Conservation (phyloP, 2,888 invertebrate genomes). For the Fragum sueziense region DNA sequence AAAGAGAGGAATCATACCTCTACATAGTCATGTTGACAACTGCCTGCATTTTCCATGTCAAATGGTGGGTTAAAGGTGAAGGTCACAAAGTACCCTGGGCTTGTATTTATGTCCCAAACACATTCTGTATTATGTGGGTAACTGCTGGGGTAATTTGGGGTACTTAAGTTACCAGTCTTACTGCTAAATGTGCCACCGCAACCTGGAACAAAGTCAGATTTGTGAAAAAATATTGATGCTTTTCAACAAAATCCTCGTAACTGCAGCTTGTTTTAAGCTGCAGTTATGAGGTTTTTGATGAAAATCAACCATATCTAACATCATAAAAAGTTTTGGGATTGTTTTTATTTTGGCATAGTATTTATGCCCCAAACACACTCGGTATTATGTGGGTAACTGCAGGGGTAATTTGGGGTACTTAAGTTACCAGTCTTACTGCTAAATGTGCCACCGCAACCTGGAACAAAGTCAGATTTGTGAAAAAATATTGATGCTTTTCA, state of each 20-base stretch:
- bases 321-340: too few relatives aligned
- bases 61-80: constrained; percentile 83
- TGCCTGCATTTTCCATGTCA: constrained; percentile 95
- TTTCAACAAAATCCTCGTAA: too few relatives aligned
- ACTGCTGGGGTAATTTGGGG: constrained; percentile 97
- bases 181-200: constrained; percentile 95
- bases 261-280: too few relatives aligned
- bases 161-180: constrained; percentile 90
- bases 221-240: too few relatives aligned
- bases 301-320: too few relatives aligned
- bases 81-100: constrained; percentile 91
- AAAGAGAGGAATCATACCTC: constrained; percentile 92
- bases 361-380: constrained; percentile 97
- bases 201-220: constrained; percentile 84
- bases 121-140: constrained; percentile 97
- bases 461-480: neutral
- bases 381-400: constrained; percentile 96
- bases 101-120: constrained; percentile 96
- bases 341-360: constrained; percentile 93
- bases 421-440: constrained; percentile 89
- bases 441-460: constrained; percentile 96
- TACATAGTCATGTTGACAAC: constrained; percentile 97
- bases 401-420: constrained; percentile 97
- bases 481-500: too few relatives aligned
- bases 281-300: too few relatives aligned